phyloP scores from a whole-genome alignment of 2,113 vertebrate species.

The Leptobrachium ailaonicum region DNA sequence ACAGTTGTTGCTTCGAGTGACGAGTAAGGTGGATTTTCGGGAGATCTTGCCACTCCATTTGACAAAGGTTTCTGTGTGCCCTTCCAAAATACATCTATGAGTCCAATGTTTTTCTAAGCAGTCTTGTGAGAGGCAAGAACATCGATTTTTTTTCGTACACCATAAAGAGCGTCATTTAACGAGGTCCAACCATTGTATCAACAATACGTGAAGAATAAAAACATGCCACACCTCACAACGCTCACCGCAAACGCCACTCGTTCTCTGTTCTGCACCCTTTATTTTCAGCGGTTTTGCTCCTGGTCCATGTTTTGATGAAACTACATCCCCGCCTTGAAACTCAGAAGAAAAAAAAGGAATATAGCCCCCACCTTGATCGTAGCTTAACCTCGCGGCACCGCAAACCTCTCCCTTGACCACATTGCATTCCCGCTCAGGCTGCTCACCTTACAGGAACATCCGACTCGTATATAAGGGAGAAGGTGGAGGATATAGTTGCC shows the following conservation, averaged over 20 bases:
- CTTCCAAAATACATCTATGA: too few species aligned
- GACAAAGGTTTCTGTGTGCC: too few species aligned
- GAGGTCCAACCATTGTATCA: not conserved
- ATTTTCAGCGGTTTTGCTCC: not conserved
- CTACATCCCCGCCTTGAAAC: not conserved
- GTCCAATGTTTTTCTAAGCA: too few species aligned
- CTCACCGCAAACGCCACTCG: not conserved
- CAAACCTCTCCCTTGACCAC: not conserved
- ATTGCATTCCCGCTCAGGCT: not conserved
- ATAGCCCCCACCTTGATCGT: not conserved
- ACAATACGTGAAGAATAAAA: not conserved
- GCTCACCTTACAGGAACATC: not conserved
- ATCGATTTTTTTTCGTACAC: not conserved
- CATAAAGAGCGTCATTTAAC: not conserved
- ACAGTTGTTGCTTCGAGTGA: too few species aligned
- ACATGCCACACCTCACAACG: not conserved
- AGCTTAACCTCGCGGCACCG: not conserved
- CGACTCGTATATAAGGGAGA: not conserved
- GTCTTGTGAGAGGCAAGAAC: not conserved
- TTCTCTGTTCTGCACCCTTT: not conserved
- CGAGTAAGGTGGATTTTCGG: too few species aligned
- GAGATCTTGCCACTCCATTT: too few species aligned
- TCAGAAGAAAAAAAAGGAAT: not conserved
- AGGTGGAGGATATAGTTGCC: not conserved
- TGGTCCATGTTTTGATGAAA: not conserved